Conservation (phyloP, 1,140 invertebrate species). For the Maniola jurtina region DNA sequence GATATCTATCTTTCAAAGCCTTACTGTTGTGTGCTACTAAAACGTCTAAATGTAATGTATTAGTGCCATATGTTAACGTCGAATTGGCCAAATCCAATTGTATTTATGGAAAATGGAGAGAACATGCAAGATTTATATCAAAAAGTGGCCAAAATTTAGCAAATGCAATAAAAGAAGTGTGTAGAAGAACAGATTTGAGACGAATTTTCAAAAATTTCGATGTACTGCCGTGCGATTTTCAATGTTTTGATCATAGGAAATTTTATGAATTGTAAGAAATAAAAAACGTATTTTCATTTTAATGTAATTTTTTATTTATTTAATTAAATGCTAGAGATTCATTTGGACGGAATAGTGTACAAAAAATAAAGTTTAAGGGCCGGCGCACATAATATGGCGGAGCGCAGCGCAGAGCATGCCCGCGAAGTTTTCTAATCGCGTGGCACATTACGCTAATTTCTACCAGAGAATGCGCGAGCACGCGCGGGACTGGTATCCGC, state of each 20-base stretch:
- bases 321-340: constrained; percentile 25
- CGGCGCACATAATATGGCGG: too few relatives aligned
- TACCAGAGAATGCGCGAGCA: too few relatives aligned
- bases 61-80: constrained; percentile 54
- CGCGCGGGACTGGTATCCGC: too few relatives aligned
- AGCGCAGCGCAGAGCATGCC: too few relatives aligned
- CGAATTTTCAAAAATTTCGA: constrained; percentile 55
- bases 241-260: constrained; percentile 55
- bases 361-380: constrained; percentile 9
- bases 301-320: constrained; percentile 25
- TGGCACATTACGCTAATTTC: too few relatives aligned
- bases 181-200: constrained; percentile 59
- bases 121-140: constrained; percentile 57
- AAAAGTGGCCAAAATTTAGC: constrained; percentile 42
- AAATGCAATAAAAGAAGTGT: constrained; percentile 54
- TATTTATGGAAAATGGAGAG: constrained; percentile 68
- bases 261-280: constrained; percentile 35
- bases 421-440: too few relatives aligned
- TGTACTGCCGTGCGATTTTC: constrained; percentile 53
- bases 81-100: constrained; percentile 70
- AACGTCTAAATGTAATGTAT: constrained; percentile 61
- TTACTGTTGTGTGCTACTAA: constrained; percentile 60
- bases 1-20: constrained; percentile 70
- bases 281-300: constrained; percentile 22
- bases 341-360: constrained; percentile 32